Base-by-base conservation (phyloP, 2,797 vertebrate genomes). In the Hipposideros larvatus region DNA sequence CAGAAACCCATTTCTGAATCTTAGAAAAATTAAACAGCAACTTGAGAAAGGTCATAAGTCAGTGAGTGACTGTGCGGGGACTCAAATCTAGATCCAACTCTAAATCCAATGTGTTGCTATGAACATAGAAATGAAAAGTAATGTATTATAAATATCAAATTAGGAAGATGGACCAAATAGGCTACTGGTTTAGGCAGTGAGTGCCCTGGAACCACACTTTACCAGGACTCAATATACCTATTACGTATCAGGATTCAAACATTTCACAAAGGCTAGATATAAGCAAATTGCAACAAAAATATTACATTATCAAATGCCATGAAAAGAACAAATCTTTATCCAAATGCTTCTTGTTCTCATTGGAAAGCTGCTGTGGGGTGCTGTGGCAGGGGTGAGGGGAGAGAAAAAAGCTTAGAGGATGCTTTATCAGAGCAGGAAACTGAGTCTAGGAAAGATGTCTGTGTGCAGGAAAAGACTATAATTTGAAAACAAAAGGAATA, bases 11-110 rank as follows among this genome's bases (percentile, higher is more conserved):
- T 63, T 86, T 51, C 48, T 41, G 21, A 66, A 43, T 28, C 57
- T 79, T 79, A 22, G 71, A 66, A 86, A 92, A 65, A 65, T 46
- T 57, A 93, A 90, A 65, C 63, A 80, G 55, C 15, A 68, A 65
- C 19, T 77, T 88, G 51, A 83, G 28, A 83, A 77, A 70, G 26
- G n/a, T 82, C 16, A 31, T 19, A 88, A 34, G 41, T 16, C 24
- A 78, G 65, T 53, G 59, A 78, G 55, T 63, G 59, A 53, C n/a
- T 71, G 19, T 94, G 80, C 63, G 53, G 34, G 28, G 8, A 43
- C 43, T 85, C 53, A 85, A 61, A 85, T 70, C 26, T 46, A 63
- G 34, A 28, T 57, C 77, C 31, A 15, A 46, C 37, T 41, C 70
- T 68, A 68, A 66, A 79, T 90, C 51, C 41, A 79, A 16, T 18